Evolutionary conservation across 1,140 invertebrate species (phyloP).

Genomic region (Thaumetopoea pityocampa): DNA sequence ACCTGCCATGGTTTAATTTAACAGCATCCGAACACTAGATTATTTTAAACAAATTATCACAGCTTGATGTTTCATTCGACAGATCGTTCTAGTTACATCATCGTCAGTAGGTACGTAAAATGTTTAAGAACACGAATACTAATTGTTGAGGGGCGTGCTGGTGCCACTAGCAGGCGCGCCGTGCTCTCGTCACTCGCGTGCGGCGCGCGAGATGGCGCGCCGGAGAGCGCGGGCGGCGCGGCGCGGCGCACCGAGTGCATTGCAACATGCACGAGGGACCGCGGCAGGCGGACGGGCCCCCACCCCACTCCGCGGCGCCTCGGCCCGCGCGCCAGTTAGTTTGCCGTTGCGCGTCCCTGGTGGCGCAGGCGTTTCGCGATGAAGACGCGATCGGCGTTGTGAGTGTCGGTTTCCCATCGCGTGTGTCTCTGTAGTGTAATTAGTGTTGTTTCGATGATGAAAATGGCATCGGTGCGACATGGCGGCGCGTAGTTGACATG

Average conservation of each 20-base stretch:
- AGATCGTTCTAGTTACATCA: no score
- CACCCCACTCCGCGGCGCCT: conserved; percentile 45
- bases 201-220: conserved; percentile 25
- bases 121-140: no score
- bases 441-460: conserved; percentile 46
- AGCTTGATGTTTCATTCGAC: no score
- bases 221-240: conserved; percentile 23
- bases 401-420: conserved; percentile 34
- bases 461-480: conserved; percentile 56
- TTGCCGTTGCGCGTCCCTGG: conserved; percentile 61
- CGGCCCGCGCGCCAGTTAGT: conserved; percentile 58
- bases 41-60: no score
- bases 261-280: conserved; percentile 64
- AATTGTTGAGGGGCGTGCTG: no score
- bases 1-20: no score
- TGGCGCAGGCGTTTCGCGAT: conserved; percentile 46
- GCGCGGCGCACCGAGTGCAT: conserved; percentile 45
- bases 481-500: conserved; percentile 71
- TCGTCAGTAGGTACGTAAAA: no score
- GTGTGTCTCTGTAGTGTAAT: conserved; percentile 59
- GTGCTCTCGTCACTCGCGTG: no score
- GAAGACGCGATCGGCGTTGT: conserved; percentile 31
- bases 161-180: no score
- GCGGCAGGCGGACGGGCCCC: conserved; percentile 49
- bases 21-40: no score